These are phyloP conservation scores for Ashinkailepas kermadecensis DNA, from an alignment of 2,888 invertebrate genomes.

Conservation along the genomic window DNA sequence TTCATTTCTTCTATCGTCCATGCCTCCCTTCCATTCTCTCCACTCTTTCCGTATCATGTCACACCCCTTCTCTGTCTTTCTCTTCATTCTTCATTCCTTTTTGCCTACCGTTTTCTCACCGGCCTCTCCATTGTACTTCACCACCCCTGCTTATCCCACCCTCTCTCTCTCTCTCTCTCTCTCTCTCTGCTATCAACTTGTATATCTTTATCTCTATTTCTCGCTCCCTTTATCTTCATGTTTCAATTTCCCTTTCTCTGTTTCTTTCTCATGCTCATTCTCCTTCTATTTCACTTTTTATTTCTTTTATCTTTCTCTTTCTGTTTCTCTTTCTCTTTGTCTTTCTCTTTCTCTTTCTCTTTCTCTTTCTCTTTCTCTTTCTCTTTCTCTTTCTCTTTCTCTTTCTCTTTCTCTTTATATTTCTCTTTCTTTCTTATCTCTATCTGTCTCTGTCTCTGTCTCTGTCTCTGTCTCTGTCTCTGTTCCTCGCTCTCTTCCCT, in stretches of 20 bases:
- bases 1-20: too few relatives aligned
- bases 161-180: too few relatives aligned
- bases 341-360: neutral
- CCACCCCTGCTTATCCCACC: too few relatives aligned
- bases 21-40: too few relatives aligned
- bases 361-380: neutral
- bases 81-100: too few relatives aligned
- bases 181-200: too few relatives aligned
- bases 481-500: neutral
- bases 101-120: too few relatives aligned
- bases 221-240: neutral
- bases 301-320: too few relatives aligned
- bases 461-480: conserved; percentile 16
- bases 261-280: neutral
- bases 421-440: conserved; percentile 20
- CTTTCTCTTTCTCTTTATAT: conserved; percentile 11
- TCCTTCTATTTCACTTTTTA: neutral
- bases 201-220: neutral
- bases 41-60: too few relatives aligned
- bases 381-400: neutral
- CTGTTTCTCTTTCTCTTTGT: conserved; percentile 5
- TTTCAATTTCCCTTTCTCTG: neutral
- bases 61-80: too few relatives aligned
- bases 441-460: conserved; percentile 5
- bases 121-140: too few relatives aligned